phyloP scores from a whole-genome alignment of 2,113 vertebrate genomes.

The Takifugu bimaculatus region DNA sequence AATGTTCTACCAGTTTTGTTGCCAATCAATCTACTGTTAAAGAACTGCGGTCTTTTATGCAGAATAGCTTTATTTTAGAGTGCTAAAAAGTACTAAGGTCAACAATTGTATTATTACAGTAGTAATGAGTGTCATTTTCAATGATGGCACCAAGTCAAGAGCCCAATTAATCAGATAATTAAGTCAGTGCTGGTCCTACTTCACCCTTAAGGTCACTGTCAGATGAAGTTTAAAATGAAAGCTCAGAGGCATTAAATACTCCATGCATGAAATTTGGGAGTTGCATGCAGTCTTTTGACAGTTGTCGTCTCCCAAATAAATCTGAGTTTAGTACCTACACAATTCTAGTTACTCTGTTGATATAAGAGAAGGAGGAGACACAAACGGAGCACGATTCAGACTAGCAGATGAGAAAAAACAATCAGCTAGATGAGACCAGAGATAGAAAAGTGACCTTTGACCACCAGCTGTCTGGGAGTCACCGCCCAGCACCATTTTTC shows the following conservation, averaged over 20 bases:
- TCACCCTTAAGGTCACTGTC: too few relatives aligned
- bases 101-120: neutral
- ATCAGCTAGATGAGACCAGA: constrained; percentile 60
- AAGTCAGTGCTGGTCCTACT: neutral
- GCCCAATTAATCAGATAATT: too few relatives aligned
- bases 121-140: neutral
- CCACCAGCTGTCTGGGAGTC: constrained; percentile 69
- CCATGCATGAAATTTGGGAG: too few relatives aligned
- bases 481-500: constrained; percentile 52
- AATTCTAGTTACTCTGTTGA: constrained; percentile 30
- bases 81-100: too few relatives aligned
- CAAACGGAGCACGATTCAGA: constrained; percentile 7
- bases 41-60: too few relatives aligned
- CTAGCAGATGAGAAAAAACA: constrained; percentile 60
- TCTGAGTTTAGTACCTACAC: constrained; percentile 29
- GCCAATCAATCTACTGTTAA: too few relatives aligned
- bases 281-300: too few relatives aligned
- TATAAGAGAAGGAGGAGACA: neutral
- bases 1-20: too few relatives aligned
- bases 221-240: too few relatives aligned
- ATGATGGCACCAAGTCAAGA: too few relatives aligned
- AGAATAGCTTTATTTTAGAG: too few relatives aligned
- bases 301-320: constrained; percentile 14
- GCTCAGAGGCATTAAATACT: too few relatives aligned
- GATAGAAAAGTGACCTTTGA: constrained; percentile 67